Conservation (phyloP, 2,113 vertebrate genomes). For the Formicarius rufipectus region DNA sequence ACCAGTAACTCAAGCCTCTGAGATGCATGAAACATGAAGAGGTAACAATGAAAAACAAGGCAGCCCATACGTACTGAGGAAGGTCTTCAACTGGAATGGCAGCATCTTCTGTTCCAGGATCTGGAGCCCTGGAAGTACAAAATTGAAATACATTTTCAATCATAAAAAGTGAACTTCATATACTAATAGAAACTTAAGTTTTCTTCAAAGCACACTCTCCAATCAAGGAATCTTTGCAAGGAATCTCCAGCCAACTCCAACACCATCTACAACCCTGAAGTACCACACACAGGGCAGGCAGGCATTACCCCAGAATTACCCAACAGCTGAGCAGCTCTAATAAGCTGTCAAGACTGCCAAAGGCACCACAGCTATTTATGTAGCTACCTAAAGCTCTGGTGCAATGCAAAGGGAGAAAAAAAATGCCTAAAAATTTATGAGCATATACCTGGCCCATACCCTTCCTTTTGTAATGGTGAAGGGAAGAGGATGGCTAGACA, state of each 20-base stretch:
- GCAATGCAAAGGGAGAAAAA: not conserved
- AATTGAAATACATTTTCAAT: not conserved
- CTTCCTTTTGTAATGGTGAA: not conserved
- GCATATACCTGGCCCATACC: not conserved
- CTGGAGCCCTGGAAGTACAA: slow-evolving; percentile 80
- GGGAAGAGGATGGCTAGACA: not conserved
- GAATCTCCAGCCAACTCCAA: not conserved
- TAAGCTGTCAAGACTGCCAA: not conserved
- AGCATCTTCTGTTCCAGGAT: slow-evolving; percentile 79
- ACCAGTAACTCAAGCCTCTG: not conserved
- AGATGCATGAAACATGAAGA: not conserved
- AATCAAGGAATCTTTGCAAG: not conserved
- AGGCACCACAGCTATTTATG: not conserved
- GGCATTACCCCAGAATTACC: not conserved
- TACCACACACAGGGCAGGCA: not conserved
- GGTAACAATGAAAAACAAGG: not conserved
- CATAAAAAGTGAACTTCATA: not conserved
- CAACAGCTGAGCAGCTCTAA: no score
- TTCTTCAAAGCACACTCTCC: not conserved
- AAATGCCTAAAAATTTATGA: not conserved
- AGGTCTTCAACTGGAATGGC: slow-evolving; percentile 87
- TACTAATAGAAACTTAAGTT: not conserved
- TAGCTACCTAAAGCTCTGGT: not conserved
- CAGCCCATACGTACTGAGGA: slow-evolving; percentile 78
- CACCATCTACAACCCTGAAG: not conserved